These are phyloP conservation scores for Scaptodrosophila lebanonensis DNA, from an alignment of 1,140 invertebrate species.

Conservation along the genomic window DNA sequence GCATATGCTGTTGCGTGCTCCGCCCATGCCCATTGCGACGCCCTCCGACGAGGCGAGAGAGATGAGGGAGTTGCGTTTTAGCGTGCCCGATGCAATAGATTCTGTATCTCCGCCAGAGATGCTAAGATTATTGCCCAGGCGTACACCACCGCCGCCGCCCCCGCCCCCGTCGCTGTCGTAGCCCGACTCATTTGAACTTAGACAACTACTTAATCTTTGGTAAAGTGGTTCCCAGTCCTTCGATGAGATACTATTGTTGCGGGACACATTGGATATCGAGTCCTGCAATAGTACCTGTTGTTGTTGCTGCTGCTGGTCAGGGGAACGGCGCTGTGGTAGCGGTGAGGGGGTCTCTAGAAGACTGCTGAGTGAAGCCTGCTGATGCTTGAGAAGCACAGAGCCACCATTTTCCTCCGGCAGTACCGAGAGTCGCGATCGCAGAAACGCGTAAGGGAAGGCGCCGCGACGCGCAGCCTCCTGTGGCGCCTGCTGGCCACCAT, in stretches of 20 bases:
- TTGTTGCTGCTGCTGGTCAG: conserved; percentile 43
- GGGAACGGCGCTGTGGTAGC: conserved; percentile 48
- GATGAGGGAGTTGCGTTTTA: conserved; percentile 71
- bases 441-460: conserved; percentile 87
- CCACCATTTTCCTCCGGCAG: conserved; percentile 84
- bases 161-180: conserved; percentile 87
- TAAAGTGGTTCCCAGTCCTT: conserved; percentile 78
- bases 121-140: conserved; percentile 76
- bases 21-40: conserved; percentile 43
- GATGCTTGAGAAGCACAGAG: conserved; percentile 78
- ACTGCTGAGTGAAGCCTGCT: conserved; percentile 8
- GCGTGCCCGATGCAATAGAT: conserved; percentile 76
- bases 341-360: conserved; percentile 32
- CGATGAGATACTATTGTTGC: conserved; percentile 74
- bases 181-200: conserved; percentile 89
- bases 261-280: conserved; percentile 51
- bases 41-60: conserved; percentile 71
- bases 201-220: conserved; percentile 82
- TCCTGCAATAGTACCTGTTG: too few relatives aligned
- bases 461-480: conserved; percentile 69
- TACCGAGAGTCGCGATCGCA: conserved; percentile 85
- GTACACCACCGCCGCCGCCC: conserved; percentile 77
- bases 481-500: not conserved
- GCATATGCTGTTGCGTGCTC: conserved; percentile 58
- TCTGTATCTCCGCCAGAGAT: conserved; percentile 76